Evolutionary conservation across 23 tunicate genomes (phyloP).

Genomic region (Phallusia fumigata): DNA sequence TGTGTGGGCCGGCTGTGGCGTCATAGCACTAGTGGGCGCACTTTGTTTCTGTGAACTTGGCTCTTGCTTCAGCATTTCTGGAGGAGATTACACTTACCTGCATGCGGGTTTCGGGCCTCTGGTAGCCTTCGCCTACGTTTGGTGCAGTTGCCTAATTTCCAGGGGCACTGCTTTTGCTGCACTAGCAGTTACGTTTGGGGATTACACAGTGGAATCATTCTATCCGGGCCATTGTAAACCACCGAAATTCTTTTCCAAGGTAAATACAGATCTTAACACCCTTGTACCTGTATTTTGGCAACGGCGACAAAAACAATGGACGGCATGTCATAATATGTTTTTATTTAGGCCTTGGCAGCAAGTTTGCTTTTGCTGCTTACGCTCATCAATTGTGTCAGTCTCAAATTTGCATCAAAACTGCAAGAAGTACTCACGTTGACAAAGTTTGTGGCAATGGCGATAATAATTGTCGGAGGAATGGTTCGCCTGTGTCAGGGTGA

Average conservation of each 20-base stretch:
- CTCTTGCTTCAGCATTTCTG: constrained; percentile 32
- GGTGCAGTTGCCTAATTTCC: constrained; percentile 10
- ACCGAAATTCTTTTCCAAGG: constrained; percentile 14
- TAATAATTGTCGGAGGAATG: constrained; percentile 70
- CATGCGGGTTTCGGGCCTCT: constrained; percentile 44
- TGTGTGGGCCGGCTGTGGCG: constrained; percentile 54
- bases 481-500: constrained; percentile 42
- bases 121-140: constrained; percentile 28
- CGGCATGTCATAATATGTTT: background rate
- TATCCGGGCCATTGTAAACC: constrained; percentile 28
- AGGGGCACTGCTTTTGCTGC: constrained; percentile 24
- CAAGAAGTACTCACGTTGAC: constrained; percentile 36
- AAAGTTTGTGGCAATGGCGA: constrained; percentile 63
- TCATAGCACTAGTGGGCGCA: constrained; percentile 28
- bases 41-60: constrained; percentile 76
- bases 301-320: too few species aligned
- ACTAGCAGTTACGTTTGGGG: constrained; percentile 18
- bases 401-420: constrained; percentile 47
- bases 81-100: constrained; percentile 34
- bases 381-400: constrained; percentile 36
- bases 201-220: constrained; percentile 33
- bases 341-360: background rate
- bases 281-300: too few species aligned
- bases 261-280: background rate
- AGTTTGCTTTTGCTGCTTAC: constrained; percentile 16